Base-by-base conservation (phyloP, 2,888 invertebrate species). In the Shargacucullia verbasci region DNA sequence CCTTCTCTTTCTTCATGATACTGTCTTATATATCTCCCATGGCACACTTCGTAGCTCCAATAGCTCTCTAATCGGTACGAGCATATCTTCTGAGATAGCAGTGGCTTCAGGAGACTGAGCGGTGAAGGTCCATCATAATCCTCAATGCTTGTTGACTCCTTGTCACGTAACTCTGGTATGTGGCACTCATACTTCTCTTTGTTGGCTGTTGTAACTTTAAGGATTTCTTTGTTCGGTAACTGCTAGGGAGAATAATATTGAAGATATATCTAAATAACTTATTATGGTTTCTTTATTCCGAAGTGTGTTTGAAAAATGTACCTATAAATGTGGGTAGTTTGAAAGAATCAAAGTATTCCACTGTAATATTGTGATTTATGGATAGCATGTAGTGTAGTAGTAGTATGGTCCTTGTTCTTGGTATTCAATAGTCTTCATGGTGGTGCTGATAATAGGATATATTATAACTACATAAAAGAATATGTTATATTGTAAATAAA, bases 1-100 rank as follows among this genome's bases (percentile, higher is more conserved):
- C 96, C 97, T 86, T 98, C 99, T 73, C 98, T 95, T 78, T 98
- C 98, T 85, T 99, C 99, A 86, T 99, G 99, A 85, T 98, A 99
- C 85, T 99, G 99, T 25, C 98, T 95, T 2, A 99, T 96, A 85
- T 97, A 97, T 74, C 96, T 95, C 0, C 99, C 99, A 88, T 99
- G 99, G 80, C 99, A 99, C 29, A 99, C 95, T 89, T 99, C 99
- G 86, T 99, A 99, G 0, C 98, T 98, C 99, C 99, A 99, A 83
- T 98, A 99, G 2, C 97, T 96, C 84, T 98, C 98, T 46, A 98
- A 90, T 66, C 98, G 95, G 80, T 97, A 98, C 0, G 98, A 98
- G 82, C 99, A 99, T 45, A 96, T 95, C 71, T 96, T 96, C 76
- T 97, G 96, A 1, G 94, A 91, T 84, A 99, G 98, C 55, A 98